These are phyloP conservation scores for Habrosyne pyritoides DNA, from an alignment of 2,888 invertebrate species.

Conservation along the genomic window DNA sequence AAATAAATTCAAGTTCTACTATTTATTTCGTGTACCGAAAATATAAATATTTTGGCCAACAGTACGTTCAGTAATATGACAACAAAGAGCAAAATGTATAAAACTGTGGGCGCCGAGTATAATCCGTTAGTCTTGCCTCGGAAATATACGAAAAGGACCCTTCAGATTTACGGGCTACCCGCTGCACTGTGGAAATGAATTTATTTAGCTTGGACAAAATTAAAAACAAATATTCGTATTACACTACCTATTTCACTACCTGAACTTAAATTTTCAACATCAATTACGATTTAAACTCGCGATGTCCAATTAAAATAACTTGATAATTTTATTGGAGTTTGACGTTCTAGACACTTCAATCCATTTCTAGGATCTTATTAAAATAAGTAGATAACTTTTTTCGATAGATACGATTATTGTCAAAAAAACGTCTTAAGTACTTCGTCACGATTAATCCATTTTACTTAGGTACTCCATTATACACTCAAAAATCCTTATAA, in stretches of 20 bases:
- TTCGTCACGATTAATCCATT: neutral
- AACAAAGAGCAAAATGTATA: constrained; percentile 54
- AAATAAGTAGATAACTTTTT: neutral
- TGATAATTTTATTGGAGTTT: neutral
- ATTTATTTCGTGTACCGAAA: constrained; percentile 10
- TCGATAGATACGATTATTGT: neutral
- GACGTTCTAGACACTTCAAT: neutral
- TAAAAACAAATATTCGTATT: constrained; percentile 31
- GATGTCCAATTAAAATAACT: neutral
- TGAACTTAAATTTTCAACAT: neutral
- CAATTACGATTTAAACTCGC: neutral
- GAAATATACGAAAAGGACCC: constrained; percentile 60
- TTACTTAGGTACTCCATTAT: neutral
- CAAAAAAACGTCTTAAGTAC: neutral
- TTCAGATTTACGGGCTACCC: constrained; percentile 55
- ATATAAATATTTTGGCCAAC: constrained; percentile 38
- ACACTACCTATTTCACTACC: neutral
- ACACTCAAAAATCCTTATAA: neutral
- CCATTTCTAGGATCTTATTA: neutral
- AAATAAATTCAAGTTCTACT: constrained; percentile 11
- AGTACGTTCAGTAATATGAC: constrained; percentile 35
- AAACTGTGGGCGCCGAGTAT: constrained; percentile 45
- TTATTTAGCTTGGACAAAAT: constrained; percentile 60
- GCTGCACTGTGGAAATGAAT: constrained; percentile 56
- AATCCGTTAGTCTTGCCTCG: constrained; percentile 56